phyloP scores from a whole-genome alignment of 2,113 vertebrate genomes.

The Cyanoramphus novaezelandiae region DNA sequence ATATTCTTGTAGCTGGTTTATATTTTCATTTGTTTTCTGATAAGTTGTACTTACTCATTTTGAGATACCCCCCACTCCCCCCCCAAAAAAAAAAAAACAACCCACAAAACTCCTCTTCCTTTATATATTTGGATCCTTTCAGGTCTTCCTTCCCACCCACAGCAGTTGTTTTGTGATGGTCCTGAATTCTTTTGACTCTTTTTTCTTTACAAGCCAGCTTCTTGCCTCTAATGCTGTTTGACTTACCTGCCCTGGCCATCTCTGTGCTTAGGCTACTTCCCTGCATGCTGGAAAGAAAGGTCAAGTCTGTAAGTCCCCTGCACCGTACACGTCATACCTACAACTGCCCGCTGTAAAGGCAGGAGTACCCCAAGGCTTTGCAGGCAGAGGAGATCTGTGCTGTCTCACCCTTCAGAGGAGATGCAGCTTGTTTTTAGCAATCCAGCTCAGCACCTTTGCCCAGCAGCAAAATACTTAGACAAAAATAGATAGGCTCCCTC shows the following conservation, averaged over 20 bases:
- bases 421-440: background rate
- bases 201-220: background rate
- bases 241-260: background rate
- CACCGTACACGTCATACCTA: accelerated
- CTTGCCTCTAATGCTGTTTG: background rate
- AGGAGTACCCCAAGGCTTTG: background rate
- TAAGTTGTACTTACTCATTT: background rate
- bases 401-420: background rate
- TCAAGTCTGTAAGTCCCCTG: background rate
- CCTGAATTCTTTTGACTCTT: background rate
- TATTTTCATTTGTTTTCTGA: background rate
- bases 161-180: background rate
- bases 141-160: background rate
- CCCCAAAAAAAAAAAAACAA: background rate
- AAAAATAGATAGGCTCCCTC: background rate
- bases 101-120: background rate
- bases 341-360: background rate
- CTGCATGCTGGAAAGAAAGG: conserved; percentile 18
- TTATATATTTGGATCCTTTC: background rate
- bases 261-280: background rate
- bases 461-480: background rate
- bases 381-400: background rate
- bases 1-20: background rate
- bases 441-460: background rate
- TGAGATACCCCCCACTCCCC: background rate